Evolutionary conservation across 2,797 vertebrate species (phyloP).

Genomic region (Taeniopygia guttata): DNA sequence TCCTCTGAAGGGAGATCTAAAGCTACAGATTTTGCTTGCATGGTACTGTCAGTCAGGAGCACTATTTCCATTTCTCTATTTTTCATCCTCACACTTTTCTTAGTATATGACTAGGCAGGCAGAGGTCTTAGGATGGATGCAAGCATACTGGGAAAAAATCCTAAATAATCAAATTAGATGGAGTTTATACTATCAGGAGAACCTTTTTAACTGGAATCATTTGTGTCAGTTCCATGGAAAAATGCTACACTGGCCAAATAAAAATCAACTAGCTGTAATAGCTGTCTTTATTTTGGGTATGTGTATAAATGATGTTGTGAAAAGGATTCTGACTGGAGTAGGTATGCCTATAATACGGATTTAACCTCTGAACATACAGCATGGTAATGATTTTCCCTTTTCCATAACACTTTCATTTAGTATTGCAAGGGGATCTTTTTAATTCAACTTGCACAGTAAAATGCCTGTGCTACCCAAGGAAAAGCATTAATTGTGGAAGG

Average conservation of each 20-base stretch:
- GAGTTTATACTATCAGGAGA: not conserved
- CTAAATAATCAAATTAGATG: not conserved
- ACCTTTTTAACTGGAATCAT: not conserved
- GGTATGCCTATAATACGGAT: not conserved
- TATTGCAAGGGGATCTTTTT: not conserved
- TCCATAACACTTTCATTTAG: not conserved
- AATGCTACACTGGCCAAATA: not conserved
- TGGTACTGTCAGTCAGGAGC: constrained; percentile 44
- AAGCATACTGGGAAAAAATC: not conserved
- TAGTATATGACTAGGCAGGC: not conserved
- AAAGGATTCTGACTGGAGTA: not conserved
- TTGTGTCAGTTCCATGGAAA: not conserved
- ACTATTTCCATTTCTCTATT: constrained; percentile 13
- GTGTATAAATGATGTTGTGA: not conserved
- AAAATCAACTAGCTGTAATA: not conserved
- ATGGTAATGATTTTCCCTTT: not conserved
- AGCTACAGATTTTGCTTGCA: constrained; percentile 51
- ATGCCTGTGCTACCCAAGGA: not conserved
- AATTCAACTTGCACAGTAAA: not conserved
- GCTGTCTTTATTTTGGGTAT: not conserved
- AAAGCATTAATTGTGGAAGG: not conserved
- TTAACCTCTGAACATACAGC: not conserved
- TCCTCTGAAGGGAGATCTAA: constrained; percentile 38
- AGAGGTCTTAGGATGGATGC: not conserved
- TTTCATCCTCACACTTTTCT: not conserved